Evolutionary conservation across 2,797 vertebrate species (phyloP).

Genomic region (Myotis planiceps): DNA sequence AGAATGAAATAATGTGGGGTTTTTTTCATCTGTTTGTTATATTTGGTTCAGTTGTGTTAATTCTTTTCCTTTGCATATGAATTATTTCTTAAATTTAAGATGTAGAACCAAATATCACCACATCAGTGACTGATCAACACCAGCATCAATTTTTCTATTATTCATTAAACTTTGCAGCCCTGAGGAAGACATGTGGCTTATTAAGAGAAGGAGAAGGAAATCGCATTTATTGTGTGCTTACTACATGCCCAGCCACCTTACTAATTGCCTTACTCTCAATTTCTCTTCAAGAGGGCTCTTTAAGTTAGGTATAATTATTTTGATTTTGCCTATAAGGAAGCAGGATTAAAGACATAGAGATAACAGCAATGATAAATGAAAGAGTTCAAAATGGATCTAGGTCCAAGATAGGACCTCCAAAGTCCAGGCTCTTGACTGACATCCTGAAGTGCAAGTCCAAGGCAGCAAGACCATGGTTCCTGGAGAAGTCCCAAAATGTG

Average conservation of each 20-base stretch:
- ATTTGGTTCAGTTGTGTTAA: neutral
- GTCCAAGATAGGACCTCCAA: neutral
- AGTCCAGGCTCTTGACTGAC: neutral
- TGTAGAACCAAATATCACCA: slow-evolving; percentile 1
- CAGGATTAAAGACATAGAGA: neutral
- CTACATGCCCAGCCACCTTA: neutral
- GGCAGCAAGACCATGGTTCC: neutral
- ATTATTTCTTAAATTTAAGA: slow-evolving; percentile 56
- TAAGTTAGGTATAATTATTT: slow-evolving; percentile 7
- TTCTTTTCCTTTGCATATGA: neutral
- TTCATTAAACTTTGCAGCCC: neutral
- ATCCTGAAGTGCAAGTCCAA: neutral
- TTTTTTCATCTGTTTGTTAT: neutral
- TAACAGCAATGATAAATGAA: neutral
- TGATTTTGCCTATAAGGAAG: slow-evolving; percentile 38
- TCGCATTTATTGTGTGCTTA: neutral
- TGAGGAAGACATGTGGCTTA: neutral
- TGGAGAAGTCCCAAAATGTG: neutral
- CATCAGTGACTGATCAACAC: neutral
- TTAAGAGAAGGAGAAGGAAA: neutral
- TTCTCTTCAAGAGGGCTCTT: neutral
- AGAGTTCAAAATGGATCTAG: neutral
- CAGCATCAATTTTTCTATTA: neutral
- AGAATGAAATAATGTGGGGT: neutral
- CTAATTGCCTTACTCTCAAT: neutral